Evolutionary conservation across 1,140 invertebrate genomes (phyloP), one percentile per base, ranked within the genome.

Genomic region (Spodoptera litura): DNA sequence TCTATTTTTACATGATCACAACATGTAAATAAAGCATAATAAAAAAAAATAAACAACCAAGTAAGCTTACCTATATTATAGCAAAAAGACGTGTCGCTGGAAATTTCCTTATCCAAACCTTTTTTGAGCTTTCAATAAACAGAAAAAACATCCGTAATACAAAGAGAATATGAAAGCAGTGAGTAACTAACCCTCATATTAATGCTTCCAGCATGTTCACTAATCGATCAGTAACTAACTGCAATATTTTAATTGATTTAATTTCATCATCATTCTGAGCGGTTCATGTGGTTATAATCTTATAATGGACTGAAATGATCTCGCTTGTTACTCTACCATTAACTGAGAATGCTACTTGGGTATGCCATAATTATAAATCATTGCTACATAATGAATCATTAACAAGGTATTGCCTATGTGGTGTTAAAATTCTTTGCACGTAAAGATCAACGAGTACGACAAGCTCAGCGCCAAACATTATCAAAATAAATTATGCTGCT

Each of bases 101-200:
- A 44, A 44, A 44, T 44, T 9, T 8, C 9, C 38, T 9, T 8
- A 44, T 44, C 38, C 38, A 44, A 44, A 44, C 4, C 38, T 44
- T 44, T 44, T 6, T 9, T 9, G 6, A 44, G 38, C 55, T 20
- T 3, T 31, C 8, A 62, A 31, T n/a, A 20, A 44, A 44, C n/a
- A 49, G 3, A 20, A 56, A 20, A 56, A 64, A 20, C 27, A 11
- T 68, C 25, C 4, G 15, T 52, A n/a, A 62, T 51, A 44, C 35
- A 53, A 53, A 70, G 85, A 91, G 91, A 92, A 89, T 88, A 91
- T 87, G 85, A 81, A 79, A 85, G 84, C 77, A 89, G 62, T 72
- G 84, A 82, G 81, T 82, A 78, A 91, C 91, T 93, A 93, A 92
- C 89, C 89, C 86, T 91, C 90, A 91, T 90, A 91, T 82, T 93